Percentiles rank a stretch among this genome's conserved stretches.
These are phyloP conservation scores for Corythornis vintsioides DNA, from an alignment of 2,113 vertebrate genomes.

Conservation along the genomic window DNA sequence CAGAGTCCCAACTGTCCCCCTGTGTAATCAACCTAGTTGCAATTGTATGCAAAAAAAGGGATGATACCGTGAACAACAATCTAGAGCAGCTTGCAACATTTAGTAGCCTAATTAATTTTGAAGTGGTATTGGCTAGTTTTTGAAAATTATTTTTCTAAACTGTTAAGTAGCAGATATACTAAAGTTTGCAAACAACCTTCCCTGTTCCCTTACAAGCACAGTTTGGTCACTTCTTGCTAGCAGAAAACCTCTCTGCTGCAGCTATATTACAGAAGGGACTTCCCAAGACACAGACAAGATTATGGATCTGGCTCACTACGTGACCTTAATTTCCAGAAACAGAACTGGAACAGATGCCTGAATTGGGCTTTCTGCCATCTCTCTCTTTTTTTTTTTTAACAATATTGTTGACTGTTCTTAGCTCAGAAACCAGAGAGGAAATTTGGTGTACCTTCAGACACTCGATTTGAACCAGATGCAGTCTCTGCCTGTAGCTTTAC, in stretches of 20 bases:
- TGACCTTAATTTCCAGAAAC: neutral
- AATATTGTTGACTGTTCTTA: neutral
- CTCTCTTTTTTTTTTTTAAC: too few relatives aligned
- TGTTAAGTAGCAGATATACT: neutral
- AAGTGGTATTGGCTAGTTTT: neutral
- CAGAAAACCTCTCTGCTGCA: neutral
- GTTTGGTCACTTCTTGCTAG: neutral
- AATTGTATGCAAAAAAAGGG: neutral
- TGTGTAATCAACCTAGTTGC: neutral
- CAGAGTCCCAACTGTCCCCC: neutral
- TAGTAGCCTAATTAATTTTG: neutral
- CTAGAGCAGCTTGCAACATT: neutral
- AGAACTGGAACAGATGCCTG: neutral
- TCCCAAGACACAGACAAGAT: neutral
- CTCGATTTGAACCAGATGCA: neutral
- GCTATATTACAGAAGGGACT: neutral
- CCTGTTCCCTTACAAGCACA: neutral
- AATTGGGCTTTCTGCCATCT: neutral
- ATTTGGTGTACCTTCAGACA: constrained; percentile 62
- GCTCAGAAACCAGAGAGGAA: neutral
- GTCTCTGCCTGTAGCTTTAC: constrained; percentile 55
- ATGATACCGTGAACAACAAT: neutral
- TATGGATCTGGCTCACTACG: neutral
- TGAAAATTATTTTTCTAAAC: neutral
- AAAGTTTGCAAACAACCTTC: neutral